Percentiles rank a stretch among this genome's conserved stretches.
These are phyloP conservation scores for Drosophila seguyi DNA, from an alignment of 1,140 invertebrate species.

Conservation along the genomic window DNA sequence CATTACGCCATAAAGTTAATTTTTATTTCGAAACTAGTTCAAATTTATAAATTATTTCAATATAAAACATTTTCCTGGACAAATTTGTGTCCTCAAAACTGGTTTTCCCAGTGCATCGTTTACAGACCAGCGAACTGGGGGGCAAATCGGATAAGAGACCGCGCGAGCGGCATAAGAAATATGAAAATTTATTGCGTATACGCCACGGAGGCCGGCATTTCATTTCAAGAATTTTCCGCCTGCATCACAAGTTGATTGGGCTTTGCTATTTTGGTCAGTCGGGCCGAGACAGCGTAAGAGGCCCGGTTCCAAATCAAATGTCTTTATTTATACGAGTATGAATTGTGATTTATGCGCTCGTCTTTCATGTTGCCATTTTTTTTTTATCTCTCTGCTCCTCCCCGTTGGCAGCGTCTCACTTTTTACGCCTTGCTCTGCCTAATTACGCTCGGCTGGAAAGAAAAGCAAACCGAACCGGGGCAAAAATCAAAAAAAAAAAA, in stretches of 20 bases:
- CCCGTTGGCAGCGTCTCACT: conserved; percentile 51
- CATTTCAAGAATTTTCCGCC: conserved; percentile 50
- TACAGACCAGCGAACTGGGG: conserved; percentile 31
- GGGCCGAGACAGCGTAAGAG: conserved; percentile 11
- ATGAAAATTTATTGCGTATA: conserved; percentile 83
- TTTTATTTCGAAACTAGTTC: neutral
- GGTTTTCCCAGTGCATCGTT: conserved; percentile 4
- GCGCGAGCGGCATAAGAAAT: conserved; percentile 65
- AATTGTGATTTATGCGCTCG: conserved; percentile 73
- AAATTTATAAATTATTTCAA: neutral
- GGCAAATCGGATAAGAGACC: conserved; percentile 34
- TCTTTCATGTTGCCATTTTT: conserved; percentile 73
- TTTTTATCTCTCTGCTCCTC: conserved; percentile 22
- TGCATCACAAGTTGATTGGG: conserved; percentile 68
- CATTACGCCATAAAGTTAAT: no score
- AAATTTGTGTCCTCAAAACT: neutral
- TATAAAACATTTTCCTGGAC: neutral
- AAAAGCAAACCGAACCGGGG: conserved; percentile 20
- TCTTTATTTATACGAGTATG: conserved; percentile 71
- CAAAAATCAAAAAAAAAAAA: no score
- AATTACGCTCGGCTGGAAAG: conserved; percentile 62
- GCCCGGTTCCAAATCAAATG: conserved; percentile 69
- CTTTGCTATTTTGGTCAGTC: conserved; percentile 63
- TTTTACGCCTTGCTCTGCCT: conserved; percentile 60
- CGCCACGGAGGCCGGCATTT: conserved; percentile 54